Percentiles rank a stretch among this genome's conserved stretches.
phyloP scores from a whole-genome alignment of 2,888 invertebrate species.

The Ceraclea dissimilis region DNA sequence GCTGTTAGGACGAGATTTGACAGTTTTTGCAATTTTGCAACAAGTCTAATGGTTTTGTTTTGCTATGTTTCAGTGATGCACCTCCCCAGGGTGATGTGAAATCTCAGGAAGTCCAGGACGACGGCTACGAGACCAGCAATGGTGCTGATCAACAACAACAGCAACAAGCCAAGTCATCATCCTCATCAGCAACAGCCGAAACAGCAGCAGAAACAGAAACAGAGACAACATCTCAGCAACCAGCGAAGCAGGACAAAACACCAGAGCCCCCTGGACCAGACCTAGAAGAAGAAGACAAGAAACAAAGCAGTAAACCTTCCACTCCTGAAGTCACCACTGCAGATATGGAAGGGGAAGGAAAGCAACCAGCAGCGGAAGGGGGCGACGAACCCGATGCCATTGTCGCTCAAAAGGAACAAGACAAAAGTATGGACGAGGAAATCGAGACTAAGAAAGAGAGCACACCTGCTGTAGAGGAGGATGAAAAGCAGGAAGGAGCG shows the following conservation, averaged over 20 bases:
- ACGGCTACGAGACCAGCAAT: slow-evolving; percentile 84
- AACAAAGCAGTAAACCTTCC: neutral
- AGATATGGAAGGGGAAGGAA: slow-evolving; percentile 3
- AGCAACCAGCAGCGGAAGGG: neutral
- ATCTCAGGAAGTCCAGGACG: slow-evolving; percentile 71
- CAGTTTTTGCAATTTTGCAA: too few species aligned
- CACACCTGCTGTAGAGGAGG: neutral
- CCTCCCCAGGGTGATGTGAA: slow-evolving; percentile 33
- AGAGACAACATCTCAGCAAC: slow-evolving; percentile 18
- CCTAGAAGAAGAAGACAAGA: neutral
- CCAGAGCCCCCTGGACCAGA: neutral
- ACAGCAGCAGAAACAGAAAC: slow-evolving; percentile 27
- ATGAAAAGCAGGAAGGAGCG: slow-evolving; percentile 2
- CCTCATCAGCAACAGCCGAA: slow-evolving; percentile 30
- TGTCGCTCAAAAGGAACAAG: slow-evolving; percentile 30
- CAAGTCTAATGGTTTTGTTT: too few species aligned
- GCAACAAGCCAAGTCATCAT: slow-evolving; percentile 21
- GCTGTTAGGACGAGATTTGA: too few species aligned
- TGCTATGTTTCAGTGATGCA: slow-evolving; percentile 37
- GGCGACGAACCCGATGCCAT: slow-evolving; percentile 10
- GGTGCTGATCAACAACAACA: slow-evolving; percentile 42
- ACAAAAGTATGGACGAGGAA: slow-evolving; percentile 27
- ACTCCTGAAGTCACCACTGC: slow-evolving; percentile 2
- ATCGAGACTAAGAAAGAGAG: neutral
- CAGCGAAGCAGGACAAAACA: neutral